These are phyloP conservation scores for Carapus acus DNA, from an alignment of 2,797 vertebrate species.

Conservation along the genomic window DNA sequence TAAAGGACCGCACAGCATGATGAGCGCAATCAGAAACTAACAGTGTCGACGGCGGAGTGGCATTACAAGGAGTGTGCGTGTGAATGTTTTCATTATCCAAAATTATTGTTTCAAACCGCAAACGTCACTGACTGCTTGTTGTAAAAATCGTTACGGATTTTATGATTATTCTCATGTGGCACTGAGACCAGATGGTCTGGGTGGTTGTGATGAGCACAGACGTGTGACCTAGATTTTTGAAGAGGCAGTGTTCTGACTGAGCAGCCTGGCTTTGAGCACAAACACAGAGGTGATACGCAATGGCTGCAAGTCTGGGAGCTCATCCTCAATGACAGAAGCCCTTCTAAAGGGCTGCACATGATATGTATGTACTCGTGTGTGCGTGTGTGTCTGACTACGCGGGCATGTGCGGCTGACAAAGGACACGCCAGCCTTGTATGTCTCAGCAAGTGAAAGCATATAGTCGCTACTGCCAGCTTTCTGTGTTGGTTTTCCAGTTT, in stretches of 20 bases:
- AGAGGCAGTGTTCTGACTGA: constrained; percentile 5
- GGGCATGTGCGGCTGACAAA: not conserved
- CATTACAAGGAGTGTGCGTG: constrained; percentile 1
- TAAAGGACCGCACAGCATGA: constrained; percentile 72
- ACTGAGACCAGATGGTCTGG: not conserved
- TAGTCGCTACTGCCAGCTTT: too few species aligned
- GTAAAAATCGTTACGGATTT: not conserved
- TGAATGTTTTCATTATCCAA: not conserved
- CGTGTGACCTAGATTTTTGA: not conserved
- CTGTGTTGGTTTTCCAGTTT: too few species aligned
- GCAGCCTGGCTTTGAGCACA: not conserved
- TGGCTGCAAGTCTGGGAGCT: constrained; percentile 4
- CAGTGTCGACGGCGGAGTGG: constrained; percentile 30
- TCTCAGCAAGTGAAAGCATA: not conserved
- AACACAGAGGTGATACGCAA: not conserved
- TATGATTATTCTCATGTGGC: not conserved
- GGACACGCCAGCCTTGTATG: not conserved
- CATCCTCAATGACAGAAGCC: constrained; percentile 2
- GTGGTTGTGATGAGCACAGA: constrained; percentile 1
- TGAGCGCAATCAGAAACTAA: constrained; percentile 47
- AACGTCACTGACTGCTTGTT: not conserved
- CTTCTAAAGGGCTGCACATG: not conserved
- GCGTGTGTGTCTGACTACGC: not conserved
- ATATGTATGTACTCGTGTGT: not conserved
- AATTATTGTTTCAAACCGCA: too few species aligned